Evolutionary conservation across 92 coral and sea anemone genomes (phyloP), one percentile per base, ranked within the genome.

Genomic region (Siderastrea radians): DNA sequence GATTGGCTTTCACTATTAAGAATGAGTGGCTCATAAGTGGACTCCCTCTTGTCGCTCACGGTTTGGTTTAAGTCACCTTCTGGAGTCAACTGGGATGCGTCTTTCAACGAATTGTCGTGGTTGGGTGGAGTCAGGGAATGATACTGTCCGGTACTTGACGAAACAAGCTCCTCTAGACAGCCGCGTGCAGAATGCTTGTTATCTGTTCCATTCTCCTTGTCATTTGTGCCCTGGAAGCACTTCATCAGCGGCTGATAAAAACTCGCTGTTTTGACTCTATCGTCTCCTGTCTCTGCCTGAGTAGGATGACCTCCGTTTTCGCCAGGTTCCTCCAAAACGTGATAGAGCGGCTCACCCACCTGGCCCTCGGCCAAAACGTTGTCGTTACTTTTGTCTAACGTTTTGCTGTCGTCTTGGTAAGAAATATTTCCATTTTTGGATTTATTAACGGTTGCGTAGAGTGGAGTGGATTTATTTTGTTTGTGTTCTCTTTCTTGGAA

Each of bases 261-360:
- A 78, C 82, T n/a, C 16, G 82, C 59, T n/a, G 59, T 47, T 43
- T 78, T 65, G 38, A n/a, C 46, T 80, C 65, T 50, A 7, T 65
- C 66, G 14, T 62, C 44, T 17, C 75, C 65, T 66, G n/a, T 51
- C 38, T 43, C 53, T 38, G 3, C 43, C 50, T 15, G 55, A 7
- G 7, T 8, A 49, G 16, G n/a, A 38, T 38, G 15, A 26, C 38
- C 16, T 11, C 62, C 13, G 4, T 80, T 64, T 6, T 48, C 63
- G 14, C 75, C 85, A 45, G 85, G 85, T 44, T 75, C 85, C 26
- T 80, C 85, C 51, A 80, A 53, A 43, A 80, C 75, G 61, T 68
- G 53, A 46, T 80, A 80, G 13, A 79, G 26, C 55, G 83, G 83
- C 38, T 67, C 85, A 46, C 44, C 52, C 16, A 0, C 84, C 51